phyloP scores from a whole-genome alignment of 2,113 vertebrate genomes.

The Pseudorasbora parva region DNA sequence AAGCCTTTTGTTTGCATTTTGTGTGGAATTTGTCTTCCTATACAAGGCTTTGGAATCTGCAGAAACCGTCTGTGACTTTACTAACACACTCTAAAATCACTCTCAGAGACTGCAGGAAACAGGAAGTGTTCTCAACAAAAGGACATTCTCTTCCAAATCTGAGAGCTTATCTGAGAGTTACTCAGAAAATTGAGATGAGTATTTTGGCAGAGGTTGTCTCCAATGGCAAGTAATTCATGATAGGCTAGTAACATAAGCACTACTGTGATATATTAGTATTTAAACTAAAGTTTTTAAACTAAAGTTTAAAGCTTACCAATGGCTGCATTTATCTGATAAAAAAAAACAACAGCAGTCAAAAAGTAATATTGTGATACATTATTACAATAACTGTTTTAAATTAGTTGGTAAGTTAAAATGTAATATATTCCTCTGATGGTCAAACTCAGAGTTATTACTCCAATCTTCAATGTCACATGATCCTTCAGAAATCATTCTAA shows the following conservation, averaged over 20 bases:
- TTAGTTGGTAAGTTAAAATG: background rate
- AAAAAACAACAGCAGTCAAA: background rate
- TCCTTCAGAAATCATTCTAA: background rate
- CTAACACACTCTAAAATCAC: background rate
- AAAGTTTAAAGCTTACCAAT: too few species aligned
- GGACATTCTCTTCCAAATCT: background rate
- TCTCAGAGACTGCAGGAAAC: slow-evolving; percentile 2
- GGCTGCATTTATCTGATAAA: background rate
- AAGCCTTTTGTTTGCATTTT: background rate
- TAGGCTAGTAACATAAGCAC: background rate
- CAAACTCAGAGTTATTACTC: background rate
- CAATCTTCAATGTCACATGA: background rate
- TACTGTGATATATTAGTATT: background rate
- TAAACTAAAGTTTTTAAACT: too few species aligned
- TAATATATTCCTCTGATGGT: background rate
- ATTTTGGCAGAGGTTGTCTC: background rate
- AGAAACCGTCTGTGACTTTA: background rate
- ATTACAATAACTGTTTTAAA: too few species aligned
- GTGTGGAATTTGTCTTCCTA: background rate
- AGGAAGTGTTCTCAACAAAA: background rate
- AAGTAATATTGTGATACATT: background rate
- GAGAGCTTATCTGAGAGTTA: background rate
- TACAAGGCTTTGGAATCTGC: background rate
- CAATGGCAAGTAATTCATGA: background rate
- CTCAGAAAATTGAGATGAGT: background rate